A percentile compares a stretch with the other conserved stretches of the same genome.
phyloP scores from a whole-genome alignment of 2,113 vertebrate genomes.

The Spilogale gracilis region DNA sequence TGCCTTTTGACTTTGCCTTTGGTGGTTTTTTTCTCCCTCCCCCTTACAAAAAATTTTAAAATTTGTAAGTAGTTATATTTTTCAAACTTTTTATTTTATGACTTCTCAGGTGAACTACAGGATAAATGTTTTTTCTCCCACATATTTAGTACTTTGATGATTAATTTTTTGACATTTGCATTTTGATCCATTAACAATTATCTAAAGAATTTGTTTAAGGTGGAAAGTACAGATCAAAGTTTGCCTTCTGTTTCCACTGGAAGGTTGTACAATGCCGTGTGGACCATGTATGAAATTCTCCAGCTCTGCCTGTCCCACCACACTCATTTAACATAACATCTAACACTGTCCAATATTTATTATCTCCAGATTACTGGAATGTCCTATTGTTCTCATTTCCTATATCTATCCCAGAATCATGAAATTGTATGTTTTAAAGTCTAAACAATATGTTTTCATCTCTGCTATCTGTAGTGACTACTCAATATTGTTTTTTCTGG shows the following conservation, averaged over 20 bases:
- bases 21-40: not conserved
- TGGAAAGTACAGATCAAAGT: not conserved
- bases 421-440: not conserved
- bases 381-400: not conserved
- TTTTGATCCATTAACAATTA: not conserved
- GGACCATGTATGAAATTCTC: not conserved
- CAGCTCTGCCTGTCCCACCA: not conserved
- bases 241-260: not conserved
- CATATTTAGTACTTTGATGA: not conserved
- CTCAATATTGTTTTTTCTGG: not conserved
- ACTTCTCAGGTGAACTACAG: not conserved
- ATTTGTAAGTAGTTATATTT: not conserved
- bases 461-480: not conserved
- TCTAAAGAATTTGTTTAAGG: not conserved
- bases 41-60: not conserved
- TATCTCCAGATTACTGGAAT: not conserved
- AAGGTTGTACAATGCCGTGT: not conserved
- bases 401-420: not conserved
- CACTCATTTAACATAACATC: not conserved
- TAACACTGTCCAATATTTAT: not conserved
- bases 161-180: not conserved
- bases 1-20: not conserved
- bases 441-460: not conserved
- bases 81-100: not conserved
- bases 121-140: not conserved